Evolutionary conservation across 2,797 vertebrate species (phyloP).

Genomic region (Chelon auratus): DNA sequence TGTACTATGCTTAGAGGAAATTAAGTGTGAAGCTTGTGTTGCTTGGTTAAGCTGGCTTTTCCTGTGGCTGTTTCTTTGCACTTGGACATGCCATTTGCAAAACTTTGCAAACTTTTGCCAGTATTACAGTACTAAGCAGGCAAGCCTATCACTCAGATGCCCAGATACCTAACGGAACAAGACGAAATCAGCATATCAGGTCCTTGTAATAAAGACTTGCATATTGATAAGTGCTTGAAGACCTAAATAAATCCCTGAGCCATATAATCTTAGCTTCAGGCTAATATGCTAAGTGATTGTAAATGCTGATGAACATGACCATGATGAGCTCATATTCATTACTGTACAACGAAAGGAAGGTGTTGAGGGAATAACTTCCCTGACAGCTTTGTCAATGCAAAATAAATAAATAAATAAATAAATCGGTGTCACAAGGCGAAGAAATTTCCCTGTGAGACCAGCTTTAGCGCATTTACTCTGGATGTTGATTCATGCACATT

Average conservation of each 20-base stretch:
- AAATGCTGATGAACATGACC: slow-evolving; percentile 7
- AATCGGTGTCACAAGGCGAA: neutral
- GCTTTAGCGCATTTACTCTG: neutral
- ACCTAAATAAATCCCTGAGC: neutral
- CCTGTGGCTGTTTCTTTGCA: neutral
- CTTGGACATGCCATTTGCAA: slow-evolving; percentile 7
- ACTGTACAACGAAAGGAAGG: neutral
- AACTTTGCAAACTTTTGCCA: slow-evolving; percentile 1
- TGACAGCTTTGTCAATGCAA: neutral
- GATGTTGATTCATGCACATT: neutral
- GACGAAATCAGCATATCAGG: neutral
- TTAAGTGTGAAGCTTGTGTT: slow-evolving; percentile 1
- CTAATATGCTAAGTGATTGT: slow-evolving; percentile 4
- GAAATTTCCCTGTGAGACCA: neutral
- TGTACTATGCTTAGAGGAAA: neutral
- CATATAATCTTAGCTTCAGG: slow-evolving; percentile 4
- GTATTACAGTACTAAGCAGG: neutral
- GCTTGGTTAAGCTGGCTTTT: neutral
- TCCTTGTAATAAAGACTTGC: too few species aligned
- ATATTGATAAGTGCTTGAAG: too few species aligned
- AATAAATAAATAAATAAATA: neutral
- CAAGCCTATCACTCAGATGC: neutral
- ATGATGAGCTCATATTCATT: neutral
- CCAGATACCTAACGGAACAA: neutral
- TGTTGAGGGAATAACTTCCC: neutral